These are phyloP conservation scores for Archilochus colubris DNA, from an alignment of 2,113 vertebrate species.

Conservation along the genomic window DNA sequence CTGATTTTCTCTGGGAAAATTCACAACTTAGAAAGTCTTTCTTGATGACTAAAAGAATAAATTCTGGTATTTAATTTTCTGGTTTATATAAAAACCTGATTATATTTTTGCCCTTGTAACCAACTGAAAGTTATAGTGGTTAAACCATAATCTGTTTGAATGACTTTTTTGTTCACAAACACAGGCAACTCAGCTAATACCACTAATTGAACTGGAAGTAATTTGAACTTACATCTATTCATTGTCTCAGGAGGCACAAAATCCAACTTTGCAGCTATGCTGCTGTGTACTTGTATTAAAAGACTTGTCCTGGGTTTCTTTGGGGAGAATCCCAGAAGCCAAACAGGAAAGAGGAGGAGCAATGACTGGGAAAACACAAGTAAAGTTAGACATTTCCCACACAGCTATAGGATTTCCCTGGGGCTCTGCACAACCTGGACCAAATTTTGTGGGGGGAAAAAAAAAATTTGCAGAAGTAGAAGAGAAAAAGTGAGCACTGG, in stretches of 20 bases:
- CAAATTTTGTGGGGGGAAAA: neutral
- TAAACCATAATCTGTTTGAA: neutral
- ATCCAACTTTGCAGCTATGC: neutral
- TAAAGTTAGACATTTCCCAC: slow-evolving; percentile 35
- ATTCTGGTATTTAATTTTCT: neutral
- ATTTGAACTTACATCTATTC: neutral
- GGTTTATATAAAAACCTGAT: neutral
- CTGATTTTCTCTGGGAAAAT: neutral
- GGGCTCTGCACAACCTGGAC: neutral
- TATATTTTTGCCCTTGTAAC: neutral
- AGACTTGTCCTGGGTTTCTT: neutral
- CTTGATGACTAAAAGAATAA: neutral
- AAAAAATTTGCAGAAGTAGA: too few species aligned
- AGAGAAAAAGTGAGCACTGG: too few species aligned
- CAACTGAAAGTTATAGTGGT: neutral
- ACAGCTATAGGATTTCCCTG: slow-evolving; percentile 30
- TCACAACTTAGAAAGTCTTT: neutral
- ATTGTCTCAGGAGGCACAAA: neutral
- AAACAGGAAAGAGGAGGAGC: slow-evolving; percentile 32
- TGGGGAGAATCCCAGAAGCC: slow-evolving; percentile 5
- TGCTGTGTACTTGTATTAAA: neutral
- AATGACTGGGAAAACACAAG: neutral
- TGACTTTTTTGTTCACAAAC: neutral
- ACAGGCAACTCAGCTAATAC: neutral
- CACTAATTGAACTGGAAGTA: neutral